Percentiles rank a stretch among this genome's conserved stretches.
Conservation (phyloP, 2,113 vertebrate species). For the Amblyopsis rosae region DNA sequence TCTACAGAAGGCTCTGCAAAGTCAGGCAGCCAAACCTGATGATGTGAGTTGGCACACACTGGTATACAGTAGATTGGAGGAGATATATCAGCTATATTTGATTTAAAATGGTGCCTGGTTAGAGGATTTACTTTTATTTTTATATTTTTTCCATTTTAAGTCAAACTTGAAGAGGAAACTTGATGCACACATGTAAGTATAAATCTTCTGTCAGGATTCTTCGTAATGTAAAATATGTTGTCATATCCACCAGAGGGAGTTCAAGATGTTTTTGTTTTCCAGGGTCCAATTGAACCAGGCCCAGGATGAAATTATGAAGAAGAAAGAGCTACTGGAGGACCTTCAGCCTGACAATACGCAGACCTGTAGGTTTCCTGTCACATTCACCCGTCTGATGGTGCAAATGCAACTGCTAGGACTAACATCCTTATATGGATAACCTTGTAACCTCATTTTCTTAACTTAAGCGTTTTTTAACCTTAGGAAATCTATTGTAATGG, state of each 20-base stretch:
- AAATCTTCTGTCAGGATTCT: not conserved
- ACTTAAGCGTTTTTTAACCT: too few relatives aligned
- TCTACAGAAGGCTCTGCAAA: constrained; percentile 91
- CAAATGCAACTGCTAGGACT: not conserved
- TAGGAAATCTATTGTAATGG: not conserved
- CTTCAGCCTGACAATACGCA: constrained; percentile 90
- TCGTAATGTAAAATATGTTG: not conserved
- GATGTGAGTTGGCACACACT: constrained; percentile 78
- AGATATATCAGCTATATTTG: too few relatives aligned
- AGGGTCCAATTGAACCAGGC: constrained; percentile 95
- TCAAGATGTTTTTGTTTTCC: constrained; percentile 12
- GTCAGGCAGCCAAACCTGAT: constrained; percentile 87
- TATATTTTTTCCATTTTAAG: constrained; percentile 71
- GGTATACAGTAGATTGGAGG: not conserved
- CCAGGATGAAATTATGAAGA: constrained; percentile 96
- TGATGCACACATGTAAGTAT: constrained; percentile 95
- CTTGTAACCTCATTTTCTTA: too few relatives aligned
- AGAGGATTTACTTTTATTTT: not conserved
- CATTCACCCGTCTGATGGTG: not conserved
- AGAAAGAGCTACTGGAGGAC: constrained; percentile 93
- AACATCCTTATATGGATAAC: not conserved
- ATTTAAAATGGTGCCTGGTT: not conserved
- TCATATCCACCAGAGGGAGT: not conserved
- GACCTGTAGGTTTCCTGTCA: constrained; percentile 58
- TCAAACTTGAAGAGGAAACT: constrained; percentile 93